Evolutionary conservation across 2,797 vertebrate genomes (phyloP), one percentile per base, ranked within the genome.

Genomic region (Oreortyx pictus): DNA sequence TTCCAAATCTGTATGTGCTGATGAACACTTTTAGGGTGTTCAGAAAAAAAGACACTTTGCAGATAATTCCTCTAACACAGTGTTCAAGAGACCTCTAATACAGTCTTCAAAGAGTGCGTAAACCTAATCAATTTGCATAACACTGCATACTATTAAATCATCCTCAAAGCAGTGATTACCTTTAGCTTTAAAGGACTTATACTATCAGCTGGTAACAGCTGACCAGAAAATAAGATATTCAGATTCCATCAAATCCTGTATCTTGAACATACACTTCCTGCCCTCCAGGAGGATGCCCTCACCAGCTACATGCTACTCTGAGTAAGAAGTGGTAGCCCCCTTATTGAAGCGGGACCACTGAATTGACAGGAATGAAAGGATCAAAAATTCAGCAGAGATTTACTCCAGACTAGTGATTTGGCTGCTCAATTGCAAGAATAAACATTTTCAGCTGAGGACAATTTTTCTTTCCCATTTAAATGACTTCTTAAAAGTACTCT

Each of bases 401-500:
- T 43, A 78, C 37, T 90, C 14, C 27, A 76, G 52, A 2, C 14
- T 59, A 76, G 25, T 0, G 1, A 78, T 70, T 76, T 86, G 20
- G 15, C 41, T 66, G 49, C 25, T 86, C 25, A 79, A 10, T 14
- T 86, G 35, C 37, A 90, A 82, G 43, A 90, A 93, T 57, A 85
- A 93, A 84, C 2, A 74, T 24, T 33, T 90, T 82, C 75, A 80
- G 22, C 10, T 52, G 37, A 82, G 56, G 37, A 67, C 6, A 2
- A 65, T 74, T 85, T 90, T 74, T 54, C 33, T 77, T 41, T 85
- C 67, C 39, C 79, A 84, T 80, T 71, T 87, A 77, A 87, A 90
- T 19, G 13, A 68, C 8, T 27, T 41, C 37, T 46, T 60, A 56
- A 23, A 90, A 84, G 12, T 66, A 52, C 33, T 14, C 13, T 44